Evolutionary conservation across 2,888 invertebrate species (phyloP).

Genomic region (Podotricha telesiphe): DNA sequence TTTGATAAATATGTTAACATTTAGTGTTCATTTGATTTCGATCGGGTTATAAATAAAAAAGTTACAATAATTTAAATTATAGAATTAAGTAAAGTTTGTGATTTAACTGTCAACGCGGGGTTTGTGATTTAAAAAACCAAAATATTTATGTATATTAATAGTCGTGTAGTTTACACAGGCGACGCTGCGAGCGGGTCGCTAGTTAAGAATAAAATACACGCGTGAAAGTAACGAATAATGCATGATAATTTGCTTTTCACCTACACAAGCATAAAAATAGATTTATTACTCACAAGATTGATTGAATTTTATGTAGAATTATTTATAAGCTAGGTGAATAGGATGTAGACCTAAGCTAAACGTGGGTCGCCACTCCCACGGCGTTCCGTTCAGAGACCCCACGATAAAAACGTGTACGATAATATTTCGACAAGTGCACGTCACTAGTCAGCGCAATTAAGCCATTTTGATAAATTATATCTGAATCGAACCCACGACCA

Average conservation of each 20-base stretch:
- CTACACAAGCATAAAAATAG: constrained; percentile 8
- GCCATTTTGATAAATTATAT: constrained; percentile 23
- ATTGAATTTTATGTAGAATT: not conserved
- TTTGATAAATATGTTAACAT: no score
- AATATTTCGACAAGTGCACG: constrained; percentile 35
- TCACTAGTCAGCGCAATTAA: constrained; percentile 30
- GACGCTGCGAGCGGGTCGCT: no score
- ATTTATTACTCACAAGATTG: constrained; percentile 7
- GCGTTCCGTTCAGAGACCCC: constrained; percentile 32
- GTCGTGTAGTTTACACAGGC: no score
- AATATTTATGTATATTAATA: no score
- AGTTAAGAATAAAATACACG: no score
- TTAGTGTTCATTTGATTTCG: no score
- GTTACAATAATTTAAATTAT: no score
- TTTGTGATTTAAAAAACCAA: no score
- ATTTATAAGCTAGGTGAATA: constrained; percentile 19
- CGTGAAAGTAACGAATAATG: no score
- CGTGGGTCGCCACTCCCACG: constrained; percentile 33
- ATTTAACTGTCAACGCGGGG: no score
- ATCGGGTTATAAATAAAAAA: no score
- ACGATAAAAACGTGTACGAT: constrained; percentile 29
- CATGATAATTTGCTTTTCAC: not conserved
- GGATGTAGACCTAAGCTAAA: constrained; percentile 20
- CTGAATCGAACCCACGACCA: not conserved
- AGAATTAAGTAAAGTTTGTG: no score